These are phyloP conservation scores for Laticauda laticaudata DNA, from an alignment of 2,113 vertebrate species.

Conservation along the genomic window DNA sequence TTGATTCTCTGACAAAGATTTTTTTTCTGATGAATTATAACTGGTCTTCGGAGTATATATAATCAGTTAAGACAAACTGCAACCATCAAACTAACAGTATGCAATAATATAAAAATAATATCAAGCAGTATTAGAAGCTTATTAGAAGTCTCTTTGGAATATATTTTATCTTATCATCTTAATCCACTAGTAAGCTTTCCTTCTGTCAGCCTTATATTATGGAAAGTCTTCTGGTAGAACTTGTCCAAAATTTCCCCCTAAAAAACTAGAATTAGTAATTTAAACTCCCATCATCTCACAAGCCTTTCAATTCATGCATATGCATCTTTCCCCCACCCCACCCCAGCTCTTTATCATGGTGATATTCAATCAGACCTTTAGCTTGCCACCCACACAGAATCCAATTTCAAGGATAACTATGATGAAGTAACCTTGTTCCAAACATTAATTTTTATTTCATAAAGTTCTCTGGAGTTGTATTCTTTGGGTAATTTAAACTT, in stretches of 20 bases:
- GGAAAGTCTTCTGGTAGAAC: slow-evolving; percentile 26
- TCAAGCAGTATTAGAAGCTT: neutral
- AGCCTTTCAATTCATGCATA: slow-evolving; percentile 4
- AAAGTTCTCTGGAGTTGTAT: slow-evolving; percentile 8
- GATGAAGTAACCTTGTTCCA: slow-evolving; percentile 1
- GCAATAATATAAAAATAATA: neutral
- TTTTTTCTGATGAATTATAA: neutral
- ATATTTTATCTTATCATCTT: slow-evolving; percentile 39
- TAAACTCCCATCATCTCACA: slow-evolving; percentile 28
- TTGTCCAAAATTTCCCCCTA: slow-evolving; percentile 57
- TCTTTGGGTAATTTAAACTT: slow-evolving; percentile 26
- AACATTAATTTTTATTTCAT: slow-evolving; percentile 32
- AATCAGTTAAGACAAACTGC: neutral
- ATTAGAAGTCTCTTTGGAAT: neutral
- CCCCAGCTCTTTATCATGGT: slow-evolving; percentile 16
- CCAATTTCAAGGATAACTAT: neutral
- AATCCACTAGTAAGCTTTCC: slow-evolving; percentile 46
- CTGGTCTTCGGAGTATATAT: neutral
- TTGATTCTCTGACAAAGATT: neutral
- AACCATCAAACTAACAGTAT: neutral
- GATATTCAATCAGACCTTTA: neutral
- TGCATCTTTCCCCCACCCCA: neutral
- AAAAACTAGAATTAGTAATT: slow-evolving; percentile 51
- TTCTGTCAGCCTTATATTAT: slow-evolving; percentile 36
- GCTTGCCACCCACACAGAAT: neutral